Percentiles rank a stretch among this genome's conserved stretches.
phyloP scores from a whole-genome alignment of 2,797 vertebrate species.

The Coluber constrictor region DNA sequence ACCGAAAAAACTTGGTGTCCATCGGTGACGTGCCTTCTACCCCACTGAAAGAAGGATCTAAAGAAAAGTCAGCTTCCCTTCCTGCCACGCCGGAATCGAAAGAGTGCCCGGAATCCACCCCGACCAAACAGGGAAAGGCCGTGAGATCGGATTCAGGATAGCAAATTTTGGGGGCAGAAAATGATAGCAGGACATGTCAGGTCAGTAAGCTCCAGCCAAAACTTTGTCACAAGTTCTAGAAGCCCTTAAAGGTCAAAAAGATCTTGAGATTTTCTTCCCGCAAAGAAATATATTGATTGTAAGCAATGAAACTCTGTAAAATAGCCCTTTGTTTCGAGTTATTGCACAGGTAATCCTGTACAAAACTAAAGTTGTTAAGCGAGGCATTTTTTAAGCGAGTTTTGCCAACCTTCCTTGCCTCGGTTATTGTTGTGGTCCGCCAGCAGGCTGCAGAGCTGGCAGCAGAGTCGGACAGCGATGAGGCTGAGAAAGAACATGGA shows the following conservation, averaged over 20 bases:
- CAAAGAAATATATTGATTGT: not conserved
- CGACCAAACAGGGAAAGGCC: constrained; percentile 55
- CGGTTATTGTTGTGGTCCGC: too few species aligned
- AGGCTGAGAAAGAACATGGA: too few species aligned
- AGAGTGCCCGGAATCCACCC: constrained; percentile 63
- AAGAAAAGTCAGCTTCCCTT: constrained; percentile 68
- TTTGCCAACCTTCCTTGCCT: too few species aligned
- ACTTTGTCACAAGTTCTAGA: not conserved
- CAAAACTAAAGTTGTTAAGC: too few species aligned
- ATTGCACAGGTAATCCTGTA: not conserved
- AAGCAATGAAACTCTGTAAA: not conserved
- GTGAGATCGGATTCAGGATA: constrained; percentile 68
- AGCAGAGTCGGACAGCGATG: too few species aligned
- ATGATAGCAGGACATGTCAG: rapidly evolving
- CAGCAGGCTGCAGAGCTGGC: too few species aligned
- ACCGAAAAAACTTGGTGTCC: constrained; percentile 79
- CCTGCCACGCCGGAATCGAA: constrained; percentile 34
- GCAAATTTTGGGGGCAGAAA: constrained; percentile 69
- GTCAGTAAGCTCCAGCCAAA: not conserved
- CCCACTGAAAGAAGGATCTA: constrained; percentile 55
- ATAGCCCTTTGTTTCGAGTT: not conserved
- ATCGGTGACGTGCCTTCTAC: constrained; percentile 71
- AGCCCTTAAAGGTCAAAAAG: not conserved
- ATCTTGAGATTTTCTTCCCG: not conserved
- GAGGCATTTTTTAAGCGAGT: too few species aligned